These are phyloP conservation scores for Tor tambroides DNA, from an alignment of 2,113 vertebrate species.

Conservation along the genomic window DNA sequence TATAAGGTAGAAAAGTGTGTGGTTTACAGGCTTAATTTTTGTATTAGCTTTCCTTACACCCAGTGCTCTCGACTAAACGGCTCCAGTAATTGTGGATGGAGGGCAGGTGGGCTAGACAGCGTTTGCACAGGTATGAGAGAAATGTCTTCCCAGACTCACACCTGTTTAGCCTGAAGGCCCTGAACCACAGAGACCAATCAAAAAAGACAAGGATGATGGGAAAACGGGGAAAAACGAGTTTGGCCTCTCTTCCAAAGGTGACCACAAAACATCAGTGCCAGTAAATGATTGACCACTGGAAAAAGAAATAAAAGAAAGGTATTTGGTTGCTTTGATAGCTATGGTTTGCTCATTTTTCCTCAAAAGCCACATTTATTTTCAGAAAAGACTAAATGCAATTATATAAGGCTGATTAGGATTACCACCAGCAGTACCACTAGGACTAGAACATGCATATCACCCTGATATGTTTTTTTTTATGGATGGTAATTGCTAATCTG, in stretches of 20 bases:
- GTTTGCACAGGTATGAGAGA: constrained; percentile 69
- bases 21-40: constrained; percentile 61
- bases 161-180: constrained; percentile 71
- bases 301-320: constrained; percentile 31
- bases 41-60: constrained; percentile 64
- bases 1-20: constrained; percentile 46
- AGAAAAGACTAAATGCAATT: neutral
- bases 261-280: constrained; percentile 50
- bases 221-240: constrained; percentile 52
- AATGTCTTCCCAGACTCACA: constrained; percentile 68
- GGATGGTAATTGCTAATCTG: neutral
- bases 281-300: constrained; percentile 50
- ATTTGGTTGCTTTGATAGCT: constrained; percentile 18
- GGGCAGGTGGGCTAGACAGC: constrained; percentile 51
- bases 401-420: neutral
- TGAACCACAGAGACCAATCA: constrained; percentile 52
- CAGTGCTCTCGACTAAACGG: constrained; percentile 62
- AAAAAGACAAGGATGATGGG: constrained; percentile 47
- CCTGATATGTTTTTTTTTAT: neutral
- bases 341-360: neutral
- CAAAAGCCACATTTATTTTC: neutral
- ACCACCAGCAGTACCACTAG: no score
- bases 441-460: neutral
- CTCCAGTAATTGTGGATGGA: constrained; percentile 43
- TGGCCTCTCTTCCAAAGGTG: constrained; percentile 54